phyloP scores from a whole-genome alignment of 1,140 invertebrate species.

The Periplaneta americana region DNA sequence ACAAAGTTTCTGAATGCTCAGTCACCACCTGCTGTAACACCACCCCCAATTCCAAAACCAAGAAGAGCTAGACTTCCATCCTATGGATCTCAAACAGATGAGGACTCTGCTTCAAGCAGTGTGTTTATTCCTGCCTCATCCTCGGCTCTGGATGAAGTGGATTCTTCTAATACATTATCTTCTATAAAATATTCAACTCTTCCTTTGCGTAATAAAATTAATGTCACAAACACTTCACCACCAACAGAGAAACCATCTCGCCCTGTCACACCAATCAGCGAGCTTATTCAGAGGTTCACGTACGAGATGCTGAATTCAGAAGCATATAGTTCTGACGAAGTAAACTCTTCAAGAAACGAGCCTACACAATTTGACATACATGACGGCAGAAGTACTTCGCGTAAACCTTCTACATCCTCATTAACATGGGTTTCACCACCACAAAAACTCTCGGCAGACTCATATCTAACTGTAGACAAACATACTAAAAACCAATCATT shows the following conservation, averaged over 20 bases:
- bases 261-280: background rate
- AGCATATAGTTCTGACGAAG: background rate
- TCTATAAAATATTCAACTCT: background rate
- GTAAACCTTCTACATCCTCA: background rate
- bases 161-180: background rate
- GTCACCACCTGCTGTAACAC: background rate
- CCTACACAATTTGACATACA: background rate
- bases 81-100: background rate
- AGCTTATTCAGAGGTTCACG: background rate
- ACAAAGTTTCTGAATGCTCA: constrained; percentile 2
- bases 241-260: background rate
- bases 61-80: background rate
- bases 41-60: background rate
- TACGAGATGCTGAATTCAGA: background rate
- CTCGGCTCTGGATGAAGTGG: too few species aligned
- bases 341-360: background rate
- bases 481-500: background rate
- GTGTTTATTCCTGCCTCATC: background rate
- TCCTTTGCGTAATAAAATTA: background rate
- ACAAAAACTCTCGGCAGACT: background rate
- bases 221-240: background rate
- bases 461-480: background rate
- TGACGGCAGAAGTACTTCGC: background rate
- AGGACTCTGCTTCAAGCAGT: background rate
- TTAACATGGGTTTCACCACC: background rate